Conservation (phyloP, 2,113 vertebrate species). For the Brachyhypopomus gauderio region DNA sequence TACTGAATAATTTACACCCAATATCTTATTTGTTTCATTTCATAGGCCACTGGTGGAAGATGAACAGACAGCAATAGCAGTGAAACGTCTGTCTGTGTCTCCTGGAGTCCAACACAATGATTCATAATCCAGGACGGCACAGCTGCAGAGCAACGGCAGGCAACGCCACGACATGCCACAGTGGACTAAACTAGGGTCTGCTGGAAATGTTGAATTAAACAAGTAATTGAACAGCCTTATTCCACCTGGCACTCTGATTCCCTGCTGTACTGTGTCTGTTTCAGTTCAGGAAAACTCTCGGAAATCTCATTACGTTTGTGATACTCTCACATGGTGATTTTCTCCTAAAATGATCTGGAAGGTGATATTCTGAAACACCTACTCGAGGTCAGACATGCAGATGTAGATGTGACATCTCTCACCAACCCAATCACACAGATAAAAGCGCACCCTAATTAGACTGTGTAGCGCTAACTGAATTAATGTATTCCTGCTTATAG, state of each 20-base stretch:
- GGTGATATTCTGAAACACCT: neutral
- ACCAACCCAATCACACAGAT: slow-evolving; percentile 4
- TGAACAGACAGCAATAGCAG: neutral
- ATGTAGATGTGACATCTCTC: neutral
- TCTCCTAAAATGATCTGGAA: neutral
- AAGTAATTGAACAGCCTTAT: too few relatives aligned
- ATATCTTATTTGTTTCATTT: neutral
- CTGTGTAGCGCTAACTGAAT: slow-evolving; percentile 20
- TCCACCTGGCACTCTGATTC: too few relatives aligned
- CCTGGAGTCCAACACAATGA: neutral
- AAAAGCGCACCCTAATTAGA: slow-evolving; percentile 31
- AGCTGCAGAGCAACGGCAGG: too few relatives aligned
- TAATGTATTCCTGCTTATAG: slow-evolving; percentile 2
- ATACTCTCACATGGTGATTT: too few relatives aligned
- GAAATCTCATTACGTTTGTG: too few relatives aligned
- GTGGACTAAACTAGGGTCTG: too few relatives aligned
- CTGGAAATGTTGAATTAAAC: too few relatives aligned
- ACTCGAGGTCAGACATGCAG: neutral
- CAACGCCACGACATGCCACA: too few relatives aligned
- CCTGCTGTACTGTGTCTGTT: too few relatives aligned
- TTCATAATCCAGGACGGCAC: neutral
- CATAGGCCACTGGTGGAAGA: neutral
- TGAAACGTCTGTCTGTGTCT: neutral
- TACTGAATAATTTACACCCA: too few relatives aligned
- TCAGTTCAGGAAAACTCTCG: too few relatives aligned